Base-by-base conservation (phyloP, 2,888 invertebrate genomes). In the Zelleria hepariella region DNA sequence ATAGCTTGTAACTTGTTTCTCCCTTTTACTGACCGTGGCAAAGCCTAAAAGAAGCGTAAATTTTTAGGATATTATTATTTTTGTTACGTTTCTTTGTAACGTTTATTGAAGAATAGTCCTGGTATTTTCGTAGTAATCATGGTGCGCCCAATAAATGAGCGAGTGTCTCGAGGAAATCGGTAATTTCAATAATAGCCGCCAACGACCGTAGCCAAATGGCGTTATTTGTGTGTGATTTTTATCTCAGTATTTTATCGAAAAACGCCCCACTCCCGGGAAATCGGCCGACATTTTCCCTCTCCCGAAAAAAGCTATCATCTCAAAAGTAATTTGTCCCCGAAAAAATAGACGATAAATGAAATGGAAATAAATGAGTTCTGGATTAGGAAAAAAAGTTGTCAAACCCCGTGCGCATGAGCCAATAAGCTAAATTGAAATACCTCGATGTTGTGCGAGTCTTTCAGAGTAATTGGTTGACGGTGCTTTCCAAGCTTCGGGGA, bases 351-450 rank as follows among this genome's bases (percentile, higher is more conserved):
- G 73, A 77, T 77, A 76, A 75, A 82, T 80, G 74, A 73, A 78
- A 78, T 80, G 78, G 79, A 77, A 79, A 76, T 78, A 78, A 80
- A 75, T 77, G 72, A 74, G 72, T 71, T 69, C 71, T 71, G 79
- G 76, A 77, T 75, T 62, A 60, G 57, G 58, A 59, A 59, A 60
- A 63, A 80, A 80, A 78, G 78, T 82, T 81, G 83, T 81, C 82
- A 83, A 83, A 81, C 80, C 80, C 76, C 74, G 74, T 77, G 81
- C 81, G 82, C 81, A 82, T 80, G 81, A 77, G 79, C 82, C 85
- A 86, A 85, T 86, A 86, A 84, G 81, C 78, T 73, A 83, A 86
- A 86, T 85, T 84, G 85, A 80, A 84, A 84, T 82, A 78, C 78
- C 82, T 80, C 75, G 73, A 76, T 75, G 76, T 74, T 75, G 74